Conservation (phyloP, 2,113 vertebrate genomes). For the Chelonoidis abingdonii region DNA sequence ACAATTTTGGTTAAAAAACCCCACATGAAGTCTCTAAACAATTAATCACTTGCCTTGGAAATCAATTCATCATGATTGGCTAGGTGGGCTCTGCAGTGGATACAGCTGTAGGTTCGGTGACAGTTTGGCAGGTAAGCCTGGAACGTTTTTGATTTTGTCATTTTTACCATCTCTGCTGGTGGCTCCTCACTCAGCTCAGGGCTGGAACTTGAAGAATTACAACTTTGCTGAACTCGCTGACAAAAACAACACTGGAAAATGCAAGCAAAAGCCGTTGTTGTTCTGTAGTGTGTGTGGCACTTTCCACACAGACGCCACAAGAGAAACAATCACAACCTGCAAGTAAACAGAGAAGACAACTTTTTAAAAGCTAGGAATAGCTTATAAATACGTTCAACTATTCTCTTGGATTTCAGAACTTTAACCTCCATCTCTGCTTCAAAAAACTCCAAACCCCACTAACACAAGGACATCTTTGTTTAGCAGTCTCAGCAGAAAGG, state of each 20-base stretch:
- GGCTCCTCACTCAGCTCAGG: conserved; percentile 88
- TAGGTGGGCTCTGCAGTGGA: conserved; percentile 98
- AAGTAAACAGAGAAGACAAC: conserved; percentile 31
- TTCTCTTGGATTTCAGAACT: background rate
- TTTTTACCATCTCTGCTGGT: conserved; percentile 96
- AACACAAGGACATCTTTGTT: background rate
- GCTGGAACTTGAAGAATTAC: conserved; percentile 88
- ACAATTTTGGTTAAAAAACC: conserved; percentile 14
- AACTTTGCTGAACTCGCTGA: conserved; percentile 94
- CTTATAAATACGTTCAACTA: background rate
- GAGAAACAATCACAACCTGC: conserved; percentile 90
- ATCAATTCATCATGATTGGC: conserved; percentile 99
- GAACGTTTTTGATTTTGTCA: conserved; percentile 99
- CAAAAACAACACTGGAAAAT: conserved; percentile 95
- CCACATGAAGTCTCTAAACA: background rate
- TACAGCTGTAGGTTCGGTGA: conserved; percentile 98
- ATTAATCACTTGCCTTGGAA: conserved; percentile 84
- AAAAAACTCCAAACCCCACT: background rate
- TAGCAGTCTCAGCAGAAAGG: background rate
- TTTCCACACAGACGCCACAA: conserved; percentile 91
- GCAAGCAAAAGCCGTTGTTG: conserved; percentile 97
- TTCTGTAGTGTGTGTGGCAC: conserved; percentile 91
- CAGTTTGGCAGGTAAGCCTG: conserved; percentile 97
- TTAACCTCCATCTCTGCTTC: background rate
- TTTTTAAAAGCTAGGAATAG: background rate